Percentiles rank a stretch among this genome's conserved stretches.
Conservation (phyloP, 2,888 invertebrate species). For the Tyria jacobaeae region DNA sequence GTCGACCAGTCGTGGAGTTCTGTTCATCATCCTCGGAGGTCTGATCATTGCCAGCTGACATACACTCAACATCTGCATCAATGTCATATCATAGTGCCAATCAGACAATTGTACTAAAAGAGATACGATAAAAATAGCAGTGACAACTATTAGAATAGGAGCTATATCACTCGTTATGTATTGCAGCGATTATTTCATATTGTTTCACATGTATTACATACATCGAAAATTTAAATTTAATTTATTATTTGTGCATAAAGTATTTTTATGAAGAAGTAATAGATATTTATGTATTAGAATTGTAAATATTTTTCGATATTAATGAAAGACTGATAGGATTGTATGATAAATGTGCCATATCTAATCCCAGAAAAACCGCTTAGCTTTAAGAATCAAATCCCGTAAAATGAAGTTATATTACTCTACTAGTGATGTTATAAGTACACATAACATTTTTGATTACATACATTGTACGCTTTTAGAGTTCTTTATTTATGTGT, state of each 20-base stretch:
- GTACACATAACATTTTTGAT: not conserved
- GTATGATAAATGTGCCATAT: constrained; percentile 82
- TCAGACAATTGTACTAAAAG: constrained; percentile 59
- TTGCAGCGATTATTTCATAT: constrained; percentile 20
- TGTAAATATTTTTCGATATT: constrained; percentile 65
- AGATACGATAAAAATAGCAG: constrained; percentile 51
- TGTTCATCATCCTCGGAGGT: constrained; percentile 58
- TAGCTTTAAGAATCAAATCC: constrained; percentile 35
- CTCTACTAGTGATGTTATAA: not conserved
- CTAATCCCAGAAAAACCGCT: constrained; percentile 57
- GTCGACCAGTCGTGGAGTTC: constrained; percentile 48
- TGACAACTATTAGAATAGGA: constrained; percentile 45
- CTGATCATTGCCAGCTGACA: constrained; percentile 73
- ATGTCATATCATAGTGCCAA: constrained; percentile 71
- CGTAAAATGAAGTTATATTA: constrained; percentile 5
- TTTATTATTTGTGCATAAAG: constrained; percentile 33
- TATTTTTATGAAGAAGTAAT: constrained; percentile 38
- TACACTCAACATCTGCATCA: constrained; percentile 27
- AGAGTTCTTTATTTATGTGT: constrained; percentile 1
- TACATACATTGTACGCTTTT: constrained; percentile 6
- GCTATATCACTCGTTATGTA: constrained; percentile 30
- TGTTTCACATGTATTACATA: constrained; percentile 35
- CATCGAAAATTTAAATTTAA: constrained; percentile 44
- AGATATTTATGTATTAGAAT: constrained; percentile 40
- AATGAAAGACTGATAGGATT: constrained; percentile 83